A percentile compares a stretch with the other conserved stretches of the same genome.
Conservation (phyloP, 2,113 vertebrate species). For the Dicentrarchus labrax region DNA sequence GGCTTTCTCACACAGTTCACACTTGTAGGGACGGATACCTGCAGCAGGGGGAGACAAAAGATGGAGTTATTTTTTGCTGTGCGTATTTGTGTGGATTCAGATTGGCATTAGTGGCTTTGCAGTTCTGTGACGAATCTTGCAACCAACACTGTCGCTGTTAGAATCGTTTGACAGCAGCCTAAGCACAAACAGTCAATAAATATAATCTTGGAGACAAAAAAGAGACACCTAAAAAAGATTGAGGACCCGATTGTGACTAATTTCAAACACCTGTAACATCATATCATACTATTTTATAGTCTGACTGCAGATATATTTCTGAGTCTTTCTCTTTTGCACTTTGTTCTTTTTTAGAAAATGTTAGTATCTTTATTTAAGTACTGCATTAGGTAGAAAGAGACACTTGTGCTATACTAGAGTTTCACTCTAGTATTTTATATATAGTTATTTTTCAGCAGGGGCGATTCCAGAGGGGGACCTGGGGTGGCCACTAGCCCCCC, state of each 20-base stretch:
- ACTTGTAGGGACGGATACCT: conserved; percentile 93
- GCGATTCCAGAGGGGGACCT: no score
- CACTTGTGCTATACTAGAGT: no score
- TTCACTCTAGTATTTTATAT: no score
- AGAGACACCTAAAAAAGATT: background rate
- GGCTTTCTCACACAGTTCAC: conserved; percentile 90
- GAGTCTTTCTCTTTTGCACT: no score
- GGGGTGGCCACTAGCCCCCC: no score
- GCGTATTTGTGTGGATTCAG: background rate
- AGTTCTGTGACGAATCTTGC: background rate
- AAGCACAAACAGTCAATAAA: background rate
- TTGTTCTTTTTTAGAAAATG: no score
- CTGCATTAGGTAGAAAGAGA: no score
- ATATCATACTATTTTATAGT: no score
- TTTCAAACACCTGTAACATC: no score
- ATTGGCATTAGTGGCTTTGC: background rate
- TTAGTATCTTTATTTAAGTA: no score
- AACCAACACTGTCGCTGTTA: background rate
- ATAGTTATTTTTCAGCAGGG: no score
- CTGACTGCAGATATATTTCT: no score
- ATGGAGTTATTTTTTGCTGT: background rate
- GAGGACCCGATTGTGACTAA: background rate
- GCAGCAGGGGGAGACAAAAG: conserved; percentile 5
- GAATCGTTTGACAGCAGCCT: background rate
- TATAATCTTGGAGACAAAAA: background rate